These are phyloP conservation scores for Dione vanillae DNA, from an alignment of 2,888 invertebrate genomes.

Conservation along the genomic window DNA sequence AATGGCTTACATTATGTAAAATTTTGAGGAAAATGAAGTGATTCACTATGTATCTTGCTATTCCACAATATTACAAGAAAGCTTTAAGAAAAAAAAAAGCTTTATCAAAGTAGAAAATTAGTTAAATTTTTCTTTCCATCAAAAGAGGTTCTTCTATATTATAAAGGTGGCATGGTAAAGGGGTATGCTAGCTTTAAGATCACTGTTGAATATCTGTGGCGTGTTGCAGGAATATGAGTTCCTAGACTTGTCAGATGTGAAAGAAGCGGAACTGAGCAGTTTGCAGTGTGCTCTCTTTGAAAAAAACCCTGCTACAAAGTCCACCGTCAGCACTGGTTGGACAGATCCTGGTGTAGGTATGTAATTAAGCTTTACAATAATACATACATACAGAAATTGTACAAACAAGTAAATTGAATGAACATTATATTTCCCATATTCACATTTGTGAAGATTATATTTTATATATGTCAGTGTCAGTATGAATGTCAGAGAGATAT, in stretches of 20 bases:
- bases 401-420: too few species aligned
- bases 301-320: conserved; percentile 63
- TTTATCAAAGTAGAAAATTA: too few species aligned
- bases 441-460: too few species aligned
- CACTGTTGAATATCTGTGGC: conserved; percentile 58
- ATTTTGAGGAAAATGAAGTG: too few species aligned
- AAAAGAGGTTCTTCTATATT: background rate
- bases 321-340: conserved; percentile 63
- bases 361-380: conserved; percentile 6
- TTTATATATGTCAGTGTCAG: too few species aligned
- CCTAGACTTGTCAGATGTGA: conserved; percentile 89
- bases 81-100: too few species aligned
- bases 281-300: conserved; percentile 85
- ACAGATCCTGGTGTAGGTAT: conserved; percentile 72
- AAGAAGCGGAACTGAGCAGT: conserved; percentile 87
- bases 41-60: too few species aligned
- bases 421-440: too few species aligned
- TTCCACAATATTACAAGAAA: too few species aligned
- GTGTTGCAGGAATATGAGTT: conserved; percentile 87
- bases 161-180: conserved; percentile 43
- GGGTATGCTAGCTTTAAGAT: conserved; percentile 40
- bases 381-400: too few species aligned
- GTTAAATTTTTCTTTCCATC: background rate
- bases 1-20: too few species aligned
- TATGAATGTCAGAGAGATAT: too few species aligned